Conservation (phyloP, 2,797 vertebrate species). For the Menidia menidia region DNA sequence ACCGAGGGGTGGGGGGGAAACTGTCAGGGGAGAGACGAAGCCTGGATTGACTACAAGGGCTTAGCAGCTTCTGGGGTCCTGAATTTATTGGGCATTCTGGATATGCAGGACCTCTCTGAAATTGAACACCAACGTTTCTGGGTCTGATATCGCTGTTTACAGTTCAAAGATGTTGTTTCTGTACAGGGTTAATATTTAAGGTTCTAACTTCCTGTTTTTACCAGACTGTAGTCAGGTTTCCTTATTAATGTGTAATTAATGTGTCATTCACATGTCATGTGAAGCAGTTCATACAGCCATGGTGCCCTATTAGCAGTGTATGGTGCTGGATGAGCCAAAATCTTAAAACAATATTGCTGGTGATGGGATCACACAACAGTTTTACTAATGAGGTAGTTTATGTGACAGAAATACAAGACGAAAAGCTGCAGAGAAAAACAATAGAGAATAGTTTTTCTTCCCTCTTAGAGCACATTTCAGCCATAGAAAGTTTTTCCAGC, state of each 20-base stretch:
- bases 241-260: slow-evolving; percentile 26
- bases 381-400: slow-evolving; percentile 20
- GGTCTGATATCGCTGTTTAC: slow-evolving; percentile 40
- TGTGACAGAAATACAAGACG: slow-evolving; percentile 14
- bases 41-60: slow-evolving; percentile 69
- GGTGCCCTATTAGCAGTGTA: slow-evolving; percentile 44
- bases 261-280: too few species aligned
- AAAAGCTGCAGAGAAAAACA: slow-evolving; percentile 21
- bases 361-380: slow-evolving; percentile 22
- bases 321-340: slow-evolving; percentile 18
- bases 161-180: slow-evolving; percentile 30
- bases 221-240: slow-evolving; percentile 15
- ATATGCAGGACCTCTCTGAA: slow-evolving; percentile 44
- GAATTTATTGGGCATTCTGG: slow-evolving; percentile 53
- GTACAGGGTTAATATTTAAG: slow-evolving; percentile 33
- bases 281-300: slow-evolving; percentile 30
- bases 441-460: neutral
- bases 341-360: slow-evolving; percentile 12
- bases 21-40: slow-evolving; percentile 51
- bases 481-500: slow-evolving; percentile 23
- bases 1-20: slow-evolving; percentile 46
- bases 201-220: slow-evolving; percentile 28
- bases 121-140: slow-evolving; percentile 44
- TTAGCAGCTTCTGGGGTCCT: slow-evolving; percentile 44
- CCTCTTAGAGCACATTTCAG: neutral